phyloP scores from a whole-genome alignment of 1,140 invertebrate genomes.

The Bombus confusus region DNA sequence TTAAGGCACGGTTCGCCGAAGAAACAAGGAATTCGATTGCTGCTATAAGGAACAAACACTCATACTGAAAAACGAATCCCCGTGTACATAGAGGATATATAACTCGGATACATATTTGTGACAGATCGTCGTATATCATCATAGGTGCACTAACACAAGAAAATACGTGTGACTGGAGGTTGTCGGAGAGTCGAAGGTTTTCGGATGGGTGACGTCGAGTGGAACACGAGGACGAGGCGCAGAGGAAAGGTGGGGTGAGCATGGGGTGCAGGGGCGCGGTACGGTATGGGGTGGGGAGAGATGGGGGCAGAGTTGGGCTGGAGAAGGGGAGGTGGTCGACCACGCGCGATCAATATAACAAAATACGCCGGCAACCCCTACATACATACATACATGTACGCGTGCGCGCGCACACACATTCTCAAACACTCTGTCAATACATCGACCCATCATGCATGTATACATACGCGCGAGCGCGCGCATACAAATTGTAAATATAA shows the following conservation, averaged over 20 bases:
- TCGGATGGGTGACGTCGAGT: constrained; percentile 71
- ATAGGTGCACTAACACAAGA: constrained; percentile 43
- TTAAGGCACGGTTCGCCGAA: background rate
- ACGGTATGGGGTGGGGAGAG: constrained; percentile 75
- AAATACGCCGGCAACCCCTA: constrained; percentile 81
- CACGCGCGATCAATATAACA: constrained; percentile 83
- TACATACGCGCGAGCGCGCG: constrained; percentile 20
- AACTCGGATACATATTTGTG: constrained; percentile 50
- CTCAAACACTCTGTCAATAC: constrained; percentile 53
- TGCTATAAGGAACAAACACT: constrained; percentile 32
- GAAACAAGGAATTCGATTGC: constrained; percentile 28
- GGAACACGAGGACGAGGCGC: constrained; percentile 73
- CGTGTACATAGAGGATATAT: constrained; percentile 22
- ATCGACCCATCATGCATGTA: constrained; percentile 16
- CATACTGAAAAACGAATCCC: background rate
- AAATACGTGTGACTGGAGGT: constrained; percentile 60
- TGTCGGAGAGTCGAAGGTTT: constrained; percentile 67
- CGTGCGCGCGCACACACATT: constrained; percentile 53
- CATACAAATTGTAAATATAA: constrained; percentile 62
- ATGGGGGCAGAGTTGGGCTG: constrained; percentile 77
- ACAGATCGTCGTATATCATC: constrained; percentile 46
- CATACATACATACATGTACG: constrained; percentile 61
- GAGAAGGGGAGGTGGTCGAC: constrained; percentile 82
- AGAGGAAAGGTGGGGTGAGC: constrained; percentile 63
- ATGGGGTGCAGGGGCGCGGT: constrained; percentile 76